phyloP scores from a whole-genome alignment of 2,888 invertebrate species.

The Lithophane socia region DNA sequence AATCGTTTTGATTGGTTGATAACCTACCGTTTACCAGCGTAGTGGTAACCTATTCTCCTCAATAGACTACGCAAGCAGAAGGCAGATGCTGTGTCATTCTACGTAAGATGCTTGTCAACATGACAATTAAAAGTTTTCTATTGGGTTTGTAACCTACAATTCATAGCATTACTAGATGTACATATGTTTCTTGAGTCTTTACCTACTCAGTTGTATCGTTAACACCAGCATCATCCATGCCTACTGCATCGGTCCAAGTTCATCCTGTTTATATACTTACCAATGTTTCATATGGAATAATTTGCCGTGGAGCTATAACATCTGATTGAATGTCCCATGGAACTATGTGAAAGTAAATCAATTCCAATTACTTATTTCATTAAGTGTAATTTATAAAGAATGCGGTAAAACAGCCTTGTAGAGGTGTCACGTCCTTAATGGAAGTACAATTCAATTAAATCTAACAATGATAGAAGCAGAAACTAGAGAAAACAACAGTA shows the following conservation, averaged over 20 bases:
- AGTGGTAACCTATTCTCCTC: constrained; percentile 47
- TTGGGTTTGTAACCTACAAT: not conserved
- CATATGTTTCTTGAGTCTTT: not conserved
- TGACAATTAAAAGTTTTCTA: not conserved
- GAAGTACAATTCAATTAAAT: constrained; percentile 32
- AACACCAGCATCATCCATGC: not conserved
- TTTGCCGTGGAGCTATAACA: not conserved
- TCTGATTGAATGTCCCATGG: not conserved
- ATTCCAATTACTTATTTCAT: not conserved
- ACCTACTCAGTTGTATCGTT: not conserved
- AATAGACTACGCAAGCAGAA: constrained; percentile 8
- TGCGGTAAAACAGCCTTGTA: constrained; percentile 11
- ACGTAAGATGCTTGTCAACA: constrained; percentile 1
- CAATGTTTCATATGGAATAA: not conserved
- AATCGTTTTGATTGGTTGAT: constrained; percentile 48
- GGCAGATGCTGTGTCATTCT: constrained; percentile 38
- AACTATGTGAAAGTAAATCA: not conserved
- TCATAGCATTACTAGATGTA: not conserved
- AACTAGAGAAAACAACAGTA: constrained; percentile 21
- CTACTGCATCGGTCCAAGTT: not conserved
- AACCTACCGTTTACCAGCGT: constrained; percentile 26
- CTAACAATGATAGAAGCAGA: not conserved
- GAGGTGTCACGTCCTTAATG: constrained; percentile 11
- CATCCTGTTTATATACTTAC: not conserved
- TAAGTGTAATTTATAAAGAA: constrained; percentile 4